phyloP scores from a whole-genome alignment of 2,797 vertebrate species.

The Sciaenops ocellatus region DNA sequence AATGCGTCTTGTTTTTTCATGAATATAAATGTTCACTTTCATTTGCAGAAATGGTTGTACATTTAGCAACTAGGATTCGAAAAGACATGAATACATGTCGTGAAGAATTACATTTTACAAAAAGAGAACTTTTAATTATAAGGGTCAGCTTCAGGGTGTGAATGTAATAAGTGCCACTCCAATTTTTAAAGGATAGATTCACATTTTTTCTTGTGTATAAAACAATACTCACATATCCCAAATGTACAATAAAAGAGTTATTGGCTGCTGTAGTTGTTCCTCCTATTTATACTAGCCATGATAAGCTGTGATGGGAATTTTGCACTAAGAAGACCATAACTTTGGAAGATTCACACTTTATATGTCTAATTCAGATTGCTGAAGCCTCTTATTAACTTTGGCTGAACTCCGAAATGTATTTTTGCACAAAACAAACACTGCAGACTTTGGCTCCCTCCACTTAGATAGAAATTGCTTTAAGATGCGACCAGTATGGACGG shows the following conservation, averaged over 20 bases:
- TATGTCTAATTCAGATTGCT: background rate
- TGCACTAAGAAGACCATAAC: background rate
- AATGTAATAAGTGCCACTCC: background rate
- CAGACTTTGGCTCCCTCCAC: background rate
- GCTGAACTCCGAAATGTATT: background rate
- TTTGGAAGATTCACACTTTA: background rate
- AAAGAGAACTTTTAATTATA: background rate
- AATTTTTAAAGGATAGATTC: background rate
- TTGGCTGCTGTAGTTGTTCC: background rate
- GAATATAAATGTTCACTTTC: conserved; percentile 39
- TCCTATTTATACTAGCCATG: background rate
- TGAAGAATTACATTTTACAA: background rate
- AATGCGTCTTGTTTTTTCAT: conserved; percentile 41
- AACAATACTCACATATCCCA: background rate
- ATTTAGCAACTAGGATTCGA: background rate
- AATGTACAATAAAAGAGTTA: background rate
- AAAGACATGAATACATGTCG: no score
- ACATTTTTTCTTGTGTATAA: background rate
- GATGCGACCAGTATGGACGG: background rate
- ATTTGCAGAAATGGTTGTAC: conserved; percentile 20
- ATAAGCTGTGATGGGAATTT: conserved; percentile 5
- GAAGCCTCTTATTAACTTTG: background rate
- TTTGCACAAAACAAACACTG: background rate
- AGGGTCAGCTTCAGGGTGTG: background rate
- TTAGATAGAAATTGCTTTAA: background rate